A percentile compares a stretch with the other conserved stretches of the same genome.
Conservation (phyloP, 1,140 invertebrate species). For the Littorina saxatilis region DNA sequence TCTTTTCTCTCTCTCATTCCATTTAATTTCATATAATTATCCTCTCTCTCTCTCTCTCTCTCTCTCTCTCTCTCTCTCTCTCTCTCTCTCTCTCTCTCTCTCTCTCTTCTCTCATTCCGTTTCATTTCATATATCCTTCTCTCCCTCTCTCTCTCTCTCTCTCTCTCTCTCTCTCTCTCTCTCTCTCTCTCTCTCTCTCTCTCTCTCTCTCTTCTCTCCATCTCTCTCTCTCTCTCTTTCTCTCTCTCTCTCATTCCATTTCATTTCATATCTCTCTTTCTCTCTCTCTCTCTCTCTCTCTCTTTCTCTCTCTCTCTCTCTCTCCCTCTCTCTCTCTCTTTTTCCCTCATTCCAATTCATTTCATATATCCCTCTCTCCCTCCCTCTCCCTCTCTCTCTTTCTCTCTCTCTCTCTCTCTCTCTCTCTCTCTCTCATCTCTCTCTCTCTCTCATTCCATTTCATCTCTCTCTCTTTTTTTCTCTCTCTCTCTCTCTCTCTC, state of each 20-base stretch:
- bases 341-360: neutral
- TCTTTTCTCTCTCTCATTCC: neutral
- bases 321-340: neutral
- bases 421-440: neutral
- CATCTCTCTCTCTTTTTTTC: neutral
- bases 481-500: neutral
- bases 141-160: neutral
- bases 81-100: slow-evolving; percentile 4
- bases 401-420: neutral
- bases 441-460: neutral
- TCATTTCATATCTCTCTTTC: neutral
- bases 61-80: slow-evolving; percentile 4
- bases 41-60: neutral
- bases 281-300: neutral
- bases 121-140: neutral
- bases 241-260: neutral
- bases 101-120: slow-evolving; percentile 21
- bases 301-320: slow-evolving; percentile 10
- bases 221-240: neutral
- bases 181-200: slow-evolving; percentile 1
- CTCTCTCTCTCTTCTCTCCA: neutral
- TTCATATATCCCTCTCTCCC: neutral
- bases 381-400: neutral
- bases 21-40: neutral
- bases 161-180: neutral